phyloP scores from a whole-genome alignment of 2,797 vertebrate genomes.

The Nannoperca australis region DNA sequence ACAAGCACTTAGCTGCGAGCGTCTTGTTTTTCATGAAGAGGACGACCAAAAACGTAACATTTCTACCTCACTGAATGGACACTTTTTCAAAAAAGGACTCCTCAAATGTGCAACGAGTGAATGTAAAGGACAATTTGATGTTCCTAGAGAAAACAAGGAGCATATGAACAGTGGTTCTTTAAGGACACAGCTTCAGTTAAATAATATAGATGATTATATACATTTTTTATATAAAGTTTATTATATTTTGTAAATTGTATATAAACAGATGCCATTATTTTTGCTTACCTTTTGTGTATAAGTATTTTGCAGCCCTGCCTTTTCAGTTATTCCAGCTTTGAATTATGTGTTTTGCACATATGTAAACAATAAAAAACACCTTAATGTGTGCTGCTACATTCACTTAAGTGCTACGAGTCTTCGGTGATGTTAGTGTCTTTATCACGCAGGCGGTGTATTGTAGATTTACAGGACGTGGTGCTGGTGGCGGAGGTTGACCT shows the following conservation, averaged over 20 bases:
- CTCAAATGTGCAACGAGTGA: conserved; percentile 77
- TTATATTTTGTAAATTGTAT: conserved; percentile 93
- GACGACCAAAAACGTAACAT: conserved; percentile 71
- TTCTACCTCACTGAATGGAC: conserved; percentile 93
- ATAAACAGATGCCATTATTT: conserved; percentile 91
- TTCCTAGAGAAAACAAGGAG: conserved; percentile 59
- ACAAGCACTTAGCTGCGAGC: conserved; percentile 85
- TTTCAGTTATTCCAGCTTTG: conserved; percentile 82
- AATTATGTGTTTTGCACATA: conserved; percentile 91
- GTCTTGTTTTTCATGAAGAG: conserved; percentile 59
- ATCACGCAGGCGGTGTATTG: neutral
- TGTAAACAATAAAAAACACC: conserved; percentile 88
- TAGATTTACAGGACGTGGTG: conserved; percentile 17
- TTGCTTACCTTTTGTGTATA: conserved; percentile 88
- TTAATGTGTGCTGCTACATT: conserved; percentile 83
- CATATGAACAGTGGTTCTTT: conserved; percentile 50
- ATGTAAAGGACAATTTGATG: conserved; percentile 78
- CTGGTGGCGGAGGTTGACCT: conserved; percentile 24
- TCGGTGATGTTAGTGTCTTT: neutral
- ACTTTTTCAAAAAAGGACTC: conserved; percentile 74
- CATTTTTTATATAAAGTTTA: conserved; percentile 88
- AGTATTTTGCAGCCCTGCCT: conserved; percentile 78
- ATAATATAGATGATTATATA: conserved; percentile 87
- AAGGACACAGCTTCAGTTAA: conserved; percentile 82
- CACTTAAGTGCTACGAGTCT: conserved; percentile 26